Base-by-base conservation (phyloP, 2,888 invertebrate genomes). In the Chrysina gloriosa region DNA sequence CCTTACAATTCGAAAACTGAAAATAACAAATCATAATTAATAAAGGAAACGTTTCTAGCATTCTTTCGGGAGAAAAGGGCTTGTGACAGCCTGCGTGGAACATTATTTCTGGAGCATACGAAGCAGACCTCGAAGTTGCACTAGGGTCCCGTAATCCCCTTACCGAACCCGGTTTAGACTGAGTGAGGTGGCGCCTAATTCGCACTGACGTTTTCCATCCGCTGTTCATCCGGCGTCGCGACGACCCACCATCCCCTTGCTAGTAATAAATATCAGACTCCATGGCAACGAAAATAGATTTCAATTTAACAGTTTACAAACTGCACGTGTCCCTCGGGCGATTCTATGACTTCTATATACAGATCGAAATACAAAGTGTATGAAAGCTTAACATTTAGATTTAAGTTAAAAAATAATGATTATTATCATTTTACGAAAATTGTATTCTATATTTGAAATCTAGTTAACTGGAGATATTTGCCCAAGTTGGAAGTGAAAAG, bases 131-230 rank as follows among this genome's bases (percentile, higher is more conserved):
- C 39, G 68, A 65, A 67, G 66, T 70, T 52, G 69, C 64, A 69
- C 50, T 70, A 71, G 76, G 76, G 73, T 70, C 69, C 73, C 69
- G 72, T 77, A 78, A 79, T 78, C 79, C 77, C 70, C 73, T 69
- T 69, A 72, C 58, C 72, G 72, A 72, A 71, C 65, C 70, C 71
- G 75, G 78, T 73, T 77, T 74, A 73, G 79, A 76, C 82, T 85
- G 85, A 86, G 83, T 84, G 84, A 86, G 84, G 84, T 84, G 85
- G 82, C 84, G 84, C 83, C 84, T 86, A 86, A 86, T 86, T 82
- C 84, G 81, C 78, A 76, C 76, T 83, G 86, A 86, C 86, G 84
- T 84, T 78, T 79, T 84, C 82, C 84, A 84, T 84, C 83, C 84
- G 83, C 77, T 81, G 81, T 81, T 82, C 74, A 73, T 67, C 69